Evolutionary conservation across 2,888 invertebrate species (phyloP).

Genomic region (Icerya purchasi): DNA sequence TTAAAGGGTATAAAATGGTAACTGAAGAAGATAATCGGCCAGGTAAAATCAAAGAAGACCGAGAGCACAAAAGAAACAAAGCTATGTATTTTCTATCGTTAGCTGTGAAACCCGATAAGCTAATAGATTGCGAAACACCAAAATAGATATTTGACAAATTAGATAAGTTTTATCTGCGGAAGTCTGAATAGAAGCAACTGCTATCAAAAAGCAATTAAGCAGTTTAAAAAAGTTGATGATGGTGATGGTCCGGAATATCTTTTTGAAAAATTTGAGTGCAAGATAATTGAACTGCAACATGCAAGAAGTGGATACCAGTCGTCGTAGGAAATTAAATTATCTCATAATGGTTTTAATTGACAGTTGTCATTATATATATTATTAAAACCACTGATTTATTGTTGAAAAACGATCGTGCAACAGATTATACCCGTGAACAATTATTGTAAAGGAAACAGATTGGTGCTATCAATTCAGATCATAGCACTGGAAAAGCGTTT

Average conservation of each 20-base stretch:
- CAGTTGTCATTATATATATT: not conserved
- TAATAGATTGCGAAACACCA: not conserved
- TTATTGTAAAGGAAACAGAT: not conserved
- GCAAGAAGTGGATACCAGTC: not conserved
- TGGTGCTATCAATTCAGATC: not conserved
- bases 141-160: not conserved
- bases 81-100: not conserved
- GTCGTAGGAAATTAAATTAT: not conserved
- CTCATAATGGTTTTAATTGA: not conserved
- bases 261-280: not conserved
- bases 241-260: not conserved
- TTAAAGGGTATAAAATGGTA: not conserved
- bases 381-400: conserved; percentile 1
- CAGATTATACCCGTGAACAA: not conserved
- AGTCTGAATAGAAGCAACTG: not conserved
- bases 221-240: not conserved
- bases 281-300: not conserved
- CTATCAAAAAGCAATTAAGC: not conserved
- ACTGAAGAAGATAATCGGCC: not conserved
- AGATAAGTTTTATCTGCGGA: not conserved
- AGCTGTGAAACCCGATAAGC: not conserved
- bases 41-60: not conserved
- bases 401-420: not conserved
- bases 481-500: not conserved
- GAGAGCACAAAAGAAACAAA: not conserved